Conservation (phyloP, 2,797 vertebrate species). For the Hephaestus fuliginosus region DNA sequence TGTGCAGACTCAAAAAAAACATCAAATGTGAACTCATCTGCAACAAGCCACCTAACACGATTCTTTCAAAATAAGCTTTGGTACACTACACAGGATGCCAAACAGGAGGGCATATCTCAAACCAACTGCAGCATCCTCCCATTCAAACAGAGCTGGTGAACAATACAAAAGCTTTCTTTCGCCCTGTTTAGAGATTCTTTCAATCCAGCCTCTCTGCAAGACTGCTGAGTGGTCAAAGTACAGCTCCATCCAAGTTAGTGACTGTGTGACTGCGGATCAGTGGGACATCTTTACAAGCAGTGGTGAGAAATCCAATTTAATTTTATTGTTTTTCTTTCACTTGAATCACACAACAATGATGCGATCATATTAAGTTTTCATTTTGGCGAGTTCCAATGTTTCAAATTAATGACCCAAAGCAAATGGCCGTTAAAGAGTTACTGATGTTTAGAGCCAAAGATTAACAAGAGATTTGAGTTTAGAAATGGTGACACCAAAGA, state of each 20-base stretch:
- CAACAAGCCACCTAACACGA: constrained; percentile 39
- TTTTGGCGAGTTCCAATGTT: background rate
- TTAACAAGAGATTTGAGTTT: background rate
- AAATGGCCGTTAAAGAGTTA: background rate
- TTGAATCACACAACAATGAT: background rate
- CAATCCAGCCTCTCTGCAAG: constrained; percentile 13
- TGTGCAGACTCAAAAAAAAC: background rate
- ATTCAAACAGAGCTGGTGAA: constrained; percentile 30
- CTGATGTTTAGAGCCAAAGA: background rate
- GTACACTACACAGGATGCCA: constrained; percentile 22
- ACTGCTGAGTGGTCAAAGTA: constrained; percentile 24
- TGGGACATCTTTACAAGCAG: background rate
- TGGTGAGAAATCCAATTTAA: background rate
- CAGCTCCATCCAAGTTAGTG: constrained; percentile 4
- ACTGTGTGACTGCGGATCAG: background rate
- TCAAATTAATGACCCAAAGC: background rate
- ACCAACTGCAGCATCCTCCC: constrained; percentile 31
- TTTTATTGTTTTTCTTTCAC: background rate
- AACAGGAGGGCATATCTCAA: constrained; percentile 32
- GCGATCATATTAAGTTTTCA: background rate
- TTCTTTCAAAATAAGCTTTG: constrained; percentile 50
- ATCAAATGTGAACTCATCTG: constrained; percentile 13
- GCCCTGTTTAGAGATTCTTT: constrained; percentile 6
- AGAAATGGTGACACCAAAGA: no score
- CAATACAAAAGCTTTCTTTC: background rate